These are phyloP conservation scores for Gibbula magus DNA, from an alignment of 2,888 invertebrate species.

Conservation along the genomic window DNA sequence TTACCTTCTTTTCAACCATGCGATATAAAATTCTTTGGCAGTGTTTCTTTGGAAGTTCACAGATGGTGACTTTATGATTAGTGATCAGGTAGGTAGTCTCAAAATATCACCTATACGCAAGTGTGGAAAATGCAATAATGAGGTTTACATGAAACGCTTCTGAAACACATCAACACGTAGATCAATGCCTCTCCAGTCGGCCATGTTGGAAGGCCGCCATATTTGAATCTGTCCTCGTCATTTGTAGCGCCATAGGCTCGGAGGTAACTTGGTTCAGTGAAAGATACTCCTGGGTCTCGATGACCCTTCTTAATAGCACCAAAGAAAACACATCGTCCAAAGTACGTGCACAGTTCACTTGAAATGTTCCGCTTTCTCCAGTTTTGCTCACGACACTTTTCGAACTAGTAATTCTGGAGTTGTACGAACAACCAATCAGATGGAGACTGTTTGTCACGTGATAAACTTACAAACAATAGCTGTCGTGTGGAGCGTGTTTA, in stretches of 20 bases:
- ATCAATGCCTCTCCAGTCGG: not conserved
- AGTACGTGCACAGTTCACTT: not conserved
- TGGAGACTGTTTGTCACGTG: constrained; percentile 3
- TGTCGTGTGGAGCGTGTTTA: not conserved
- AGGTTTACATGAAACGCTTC: not conserved
- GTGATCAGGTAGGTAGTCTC: not conserved
- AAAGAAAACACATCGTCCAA: constrained; percentile 23
- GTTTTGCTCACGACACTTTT: not conserved
- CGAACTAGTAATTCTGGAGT: not conserved
- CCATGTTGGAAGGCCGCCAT: not conserved
- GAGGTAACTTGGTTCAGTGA: constrained; percentile 6
- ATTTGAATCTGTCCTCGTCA: not conserved
- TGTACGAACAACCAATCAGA: constrained; percentile 15
- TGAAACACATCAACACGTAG: not conserved
- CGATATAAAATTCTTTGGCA: constrained; percentile 15
- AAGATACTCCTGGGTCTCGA: not conserved
- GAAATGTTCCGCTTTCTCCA: not conserved
- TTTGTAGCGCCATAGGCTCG: not conserved
- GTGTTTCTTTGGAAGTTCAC: constrained; percentile 8
- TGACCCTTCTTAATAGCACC: constrained; percentile 14
- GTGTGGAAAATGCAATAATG: not conserved
- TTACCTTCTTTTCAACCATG: not conserved
- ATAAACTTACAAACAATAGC: not conserved
- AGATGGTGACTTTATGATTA: not conserved
- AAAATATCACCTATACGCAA: constrained; percentile 10